phyloP scores from a whole-genome alignment of 2,113 vertebrate genomes.

The Agapornis roseicollis region DNA sequence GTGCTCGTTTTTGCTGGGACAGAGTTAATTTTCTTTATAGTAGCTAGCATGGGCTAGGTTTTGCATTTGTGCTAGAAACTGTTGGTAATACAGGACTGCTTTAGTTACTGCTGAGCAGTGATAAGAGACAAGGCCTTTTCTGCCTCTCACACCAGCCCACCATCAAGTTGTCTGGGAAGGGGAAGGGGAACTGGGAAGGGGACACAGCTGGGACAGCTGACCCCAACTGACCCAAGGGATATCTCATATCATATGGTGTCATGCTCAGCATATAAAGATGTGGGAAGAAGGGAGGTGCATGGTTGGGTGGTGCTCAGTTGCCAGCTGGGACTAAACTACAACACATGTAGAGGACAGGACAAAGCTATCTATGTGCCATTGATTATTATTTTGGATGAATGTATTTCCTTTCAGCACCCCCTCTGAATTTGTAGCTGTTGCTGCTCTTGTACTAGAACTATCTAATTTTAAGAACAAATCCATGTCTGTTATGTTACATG shows the following conservation, averaged over 20 bases:
- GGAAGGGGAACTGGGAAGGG: not conserved
- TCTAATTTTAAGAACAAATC: not conserved
- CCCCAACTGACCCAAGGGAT: not conserved
- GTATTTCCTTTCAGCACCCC: accelerated
- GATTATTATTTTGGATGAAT: not conserved
- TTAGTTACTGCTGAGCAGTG: not conserved
- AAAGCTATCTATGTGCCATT: not conserved
- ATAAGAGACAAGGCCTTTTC: not conserved
- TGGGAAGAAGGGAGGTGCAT: not conserved
- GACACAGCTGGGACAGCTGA: not conserved
- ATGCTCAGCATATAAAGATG: not conserved
- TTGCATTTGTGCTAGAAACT: not conserved
- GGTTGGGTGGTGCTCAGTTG: not conserved
- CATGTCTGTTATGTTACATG: not conserved
- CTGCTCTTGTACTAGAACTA: not conserved
- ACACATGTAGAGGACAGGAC: not conserved
- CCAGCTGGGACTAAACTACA: not conserved
- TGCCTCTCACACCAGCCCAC: not conserved
- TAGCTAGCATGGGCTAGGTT: not conserved
- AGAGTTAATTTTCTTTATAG: not conserved
- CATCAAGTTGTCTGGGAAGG: not conserved
- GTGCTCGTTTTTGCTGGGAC: not conserved
- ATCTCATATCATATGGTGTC: not conserved
- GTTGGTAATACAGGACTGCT: not conserved
- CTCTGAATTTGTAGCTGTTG: not conserved